Base-by-base conservation (phyloP, 2,113 vertebrate genomes). In the Leuciscus idus region DNA sequence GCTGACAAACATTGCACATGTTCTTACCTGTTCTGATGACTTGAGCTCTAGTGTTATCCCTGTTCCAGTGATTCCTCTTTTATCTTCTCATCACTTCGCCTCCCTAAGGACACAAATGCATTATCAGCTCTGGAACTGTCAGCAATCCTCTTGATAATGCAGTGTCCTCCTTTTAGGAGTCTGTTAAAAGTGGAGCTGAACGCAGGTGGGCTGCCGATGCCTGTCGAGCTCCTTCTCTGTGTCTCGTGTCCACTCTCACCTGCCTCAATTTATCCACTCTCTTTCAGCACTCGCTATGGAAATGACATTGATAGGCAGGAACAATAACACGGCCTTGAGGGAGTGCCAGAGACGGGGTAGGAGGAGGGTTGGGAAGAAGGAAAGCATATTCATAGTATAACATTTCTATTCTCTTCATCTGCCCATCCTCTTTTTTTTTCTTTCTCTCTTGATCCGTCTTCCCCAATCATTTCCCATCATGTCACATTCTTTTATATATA, bases 241-340 rank as follows among this genome's bases (percentile, higher is more conserved):
- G 88, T 88, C 88, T 26, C 81, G 88, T 88, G 84, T 86, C 85
- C 28, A 6, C 57, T 92, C 83, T 93, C 88, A 95, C 91, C 90
- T 93, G 89, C 66, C 85, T 82, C 84, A 80, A 88, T 89, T 87
- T 88, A 80, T 84, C 86, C 79, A 73, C 89, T 90, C 86, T 87
- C 87, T 83, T 92, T 92, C 90, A 92, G 82, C 87, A 72, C 89
- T 89, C 88, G 84, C 78, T 89, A 92, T 94, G 92, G 85, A 92
- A 95, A 94, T 93, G 30, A 52, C 70, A 68, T 68, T 59, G 84
- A 90, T 85, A 77, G 83, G 88, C 78, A 90, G 89, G 88, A 87
- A 89, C 84, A 89, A 89, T 86, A 88, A 85, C 66, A 64, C 30
- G 26, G 87, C 90, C 89, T 91, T 90, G 89, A 90, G 83, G 87